Evolutionary conservation across 2,888 invertebrate genomes (phyloP), one percentile per base, ranked within the genome.

Genomic region (Lathronympha strigana): DNA sequence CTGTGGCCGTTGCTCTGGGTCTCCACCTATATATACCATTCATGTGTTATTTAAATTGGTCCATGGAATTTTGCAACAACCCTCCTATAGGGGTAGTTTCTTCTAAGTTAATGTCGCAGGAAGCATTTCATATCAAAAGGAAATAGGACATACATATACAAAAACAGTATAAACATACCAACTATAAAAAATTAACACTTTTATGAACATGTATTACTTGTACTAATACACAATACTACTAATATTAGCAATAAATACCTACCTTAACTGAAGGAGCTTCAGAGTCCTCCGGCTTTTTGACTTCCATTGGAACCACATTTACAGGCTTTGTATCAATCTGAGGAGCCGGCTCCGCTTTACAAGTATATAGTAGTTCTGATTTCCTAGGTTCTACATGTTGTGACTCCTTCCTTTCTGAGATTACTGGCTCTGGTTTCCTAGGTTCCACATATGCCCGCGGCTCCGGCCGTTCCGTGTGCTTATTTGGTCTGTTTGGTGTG

Each of bases 21-120:
- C 21, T 53, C 51, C 51, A 33, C 33, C 51, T 53, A 36, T 6
- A 17, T 1, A n/a, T n/a, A n/a, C n/a, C n/a, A n/a, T n/a, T n/a
- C n/a, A n/a, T n/a, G n/a, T n/a, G n/a, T n/a, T n/a, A n/a, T n/a
- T n/a, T n/a, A n/a, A n/a, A n/a, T n/a, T n/a, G n/a, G n/a, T n/a
- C n/a, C n/a, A n/a, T n/a, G n/a, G n/a, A n/a, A n/a, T n/a, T n/a
- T n/a, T n/a, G n/a, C n/a, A n/a, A n/a, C n/a, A n/a, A n/a, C n/a
- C n/a, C n/a, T n/a, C n/a, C n/a, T n/a, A n/a, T n/a, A n/a, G n/a
- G n/a, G n/a, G n/a, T n/a, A n/a, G n/a, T n/a, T n/a, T n/a, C n/a
- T n/a, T n/a, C n/a, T n/a, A n/a, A n/a, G n/a, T n/a, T n/a, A n/a
- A n/a, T n/a, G n/a, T n/a, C n/a, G n/a, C n/a, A n/a, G n/a, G n/a